phyloP scores from a whole-genome alignment of 2,888 invertebrate genomes.

The Brenthis hecate region DNA sequence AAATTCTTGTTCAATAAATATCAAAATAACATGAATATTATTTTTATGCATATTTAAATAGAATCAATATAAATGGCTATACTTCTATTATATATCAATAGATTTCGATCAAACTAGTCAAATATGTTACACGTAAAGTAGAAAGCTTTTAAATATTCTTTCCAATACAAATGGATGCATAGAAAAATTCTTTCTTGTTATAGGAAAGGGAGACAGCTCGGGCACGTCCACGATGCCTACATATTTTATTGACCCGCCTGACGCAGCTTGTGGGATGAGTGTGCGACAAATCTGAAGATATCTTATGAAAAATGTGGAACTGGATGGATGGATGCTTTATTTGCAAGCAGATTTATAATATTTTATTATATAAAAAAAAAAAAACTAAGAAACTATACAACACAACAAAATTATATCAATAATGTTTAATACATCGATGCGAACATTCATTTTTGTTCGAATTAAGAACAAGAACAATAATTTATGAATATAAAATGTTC shows the following conservation, averaged over 20 bases:
- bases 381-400: too few species aligned
- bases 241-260: constrained; percentile 75
- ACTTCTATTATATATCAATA: constrained; percentile 17
- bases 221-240: constrained; percentile 73
- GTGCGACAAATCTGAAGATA: constrained; percentile 55
- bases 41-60: constrained; percentile 13
- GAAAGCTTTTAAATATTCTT: constrained; percentile 59
- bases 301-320: constrained; percentile 12
- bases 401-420: too few species aligned
- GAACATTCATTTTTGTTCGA: too few species aligned
- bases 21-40: constrained; percentile 5
- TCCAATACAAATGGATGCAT: constrained; percentile 72
- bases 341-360: too few species aligned
- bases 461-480: too few species aligned
- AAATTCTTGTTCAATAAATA: not conserved
- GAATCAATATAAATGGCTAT: constrained; percentile 11
- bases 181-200: constrained; percentile 80
- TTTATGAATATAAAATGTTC: too few species aligned
- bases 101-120: constrained; percentile 21
- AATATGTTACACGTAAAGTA: constrained; percentile 37
- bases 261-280: constrained; percentile 45
- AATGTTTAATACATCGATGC: too few species aligned
- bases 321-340: not conserved
- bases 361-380: too few species aligned
- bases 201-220: constrained; percentile 69